These are phyloP conservation scores for Cairina moschata DNA, from an alignment of 2,113 vertebrate species.

Conservation along the genomic window DNA sequence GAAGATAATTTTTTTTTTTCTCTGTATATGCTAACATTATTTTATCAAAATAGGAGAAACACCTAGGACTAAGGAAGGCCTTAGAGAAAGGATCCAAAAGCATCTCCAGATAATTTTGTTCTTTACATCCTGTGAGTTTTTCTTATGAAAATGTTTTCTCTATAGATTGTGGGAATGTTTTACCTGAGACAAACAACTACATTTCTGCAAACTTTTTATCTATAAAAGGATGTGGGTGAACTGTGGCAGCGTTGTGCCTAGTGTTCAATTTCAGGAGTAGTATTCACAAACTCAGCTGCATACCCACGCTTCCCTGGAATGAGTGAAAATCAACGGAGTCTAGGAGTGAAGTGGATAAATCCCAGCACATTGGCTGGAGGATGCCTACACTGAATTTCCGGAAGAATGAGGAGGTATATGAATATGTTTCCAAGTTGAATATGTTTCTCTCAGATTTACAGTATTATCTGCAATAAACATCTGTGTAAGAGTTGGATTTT, in stretches of 20 bases:
- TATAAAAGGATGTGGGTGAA: neutral
- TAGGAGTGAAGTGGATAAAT: neutral
- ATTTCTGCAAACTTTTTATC: neutral
- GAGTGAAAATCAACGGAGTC: neutral
- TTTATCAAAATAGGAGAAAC: neutral
- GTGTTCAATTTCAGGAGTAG: neutral
- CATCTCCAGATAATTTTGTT: neutral
- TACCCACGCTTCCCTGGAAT: neutral
- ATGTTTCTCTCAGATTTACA: neutral
- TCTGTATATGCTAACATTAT: neutral
- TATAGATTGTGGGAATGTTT: neutral
- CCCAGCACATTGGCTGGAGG: neutral
- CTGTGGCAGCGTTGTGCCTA: no score
- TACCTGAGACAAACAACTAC: neutral
- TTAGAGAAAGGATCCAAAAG: neutral
- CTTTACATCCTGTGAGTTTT: neutral
- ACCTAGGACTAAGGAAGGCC: fast-evolving
- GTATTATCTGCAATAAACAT: neutral
- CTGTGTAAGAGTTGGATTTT: neutral
- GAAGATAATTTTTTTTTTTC: neutral
- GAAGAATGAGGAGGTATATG: neutral
- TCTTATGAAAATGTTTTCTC: no score
- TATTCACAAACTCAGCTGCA: neutral
- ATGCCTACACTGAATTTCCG: neutral
- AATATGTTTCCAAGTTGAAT: neutral